phyloP scores from a whole-genome alignment of 2,113 vertebrate species.

The Syrmaticus mikado region DNA sequence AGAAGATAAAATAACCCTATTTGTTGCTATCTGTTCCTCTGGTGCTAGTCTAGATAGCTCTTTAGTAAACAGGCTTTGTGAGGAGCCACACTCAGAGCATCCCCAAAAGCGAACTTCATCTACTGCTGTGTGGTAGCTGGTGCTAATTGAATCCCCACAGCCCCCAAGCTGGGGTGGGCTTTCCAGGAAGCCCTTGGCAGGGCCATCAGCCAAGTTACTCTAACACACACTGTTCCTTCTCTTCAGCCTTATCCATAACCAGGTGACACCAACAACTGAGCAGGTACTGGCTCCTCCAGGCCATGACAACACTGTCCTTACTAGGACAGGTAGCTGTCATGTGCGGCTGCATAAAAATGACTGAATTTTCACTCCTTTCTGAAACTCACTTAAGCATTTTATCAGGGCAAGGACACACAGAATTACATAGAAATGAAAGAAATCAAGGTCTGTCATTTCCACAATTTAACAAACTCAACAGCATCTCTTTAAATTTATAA shows the following conservation, averaged over 20 bases:
- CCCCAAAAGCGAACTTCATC: background rate
- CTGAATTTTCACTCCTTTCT: background rate
- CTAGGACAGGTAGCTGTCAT: background rate
- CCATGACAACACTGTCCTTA: background rate
- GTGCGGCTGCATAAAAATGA: background rate
- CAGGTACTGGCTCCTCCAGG: background rate
- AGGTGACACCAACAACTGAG: rapidly evolving
- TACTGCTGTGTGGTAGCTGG: background rate
- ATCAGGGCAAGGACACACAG: background rate
- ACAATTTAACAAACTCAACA: background rate
- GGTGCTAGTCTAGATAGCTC: background rate
- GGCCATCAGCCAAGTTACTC: background rate
- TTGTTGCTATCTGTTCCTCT: background rate
- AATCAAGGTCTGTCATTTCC: background rate
- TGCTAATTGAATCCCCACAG: background rate
- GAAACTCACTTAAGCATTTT: background rate
- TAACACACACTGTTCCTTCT: background rate
- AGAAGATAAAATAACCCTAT: background rate
- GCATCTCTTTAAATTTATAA: background rate
- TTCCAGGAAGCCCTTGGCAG: background rate
- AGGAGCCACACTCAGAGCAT: background rate
- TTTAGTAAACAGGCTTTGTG: background rate
- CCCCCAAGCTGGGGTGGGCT: background rate
- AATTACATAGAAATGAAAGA: background rate
- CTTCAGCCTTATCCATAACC: background rate